Conservation (phyloP, 1,140 invertebrate genomes). For the Polypedilum pembai region DNA sequence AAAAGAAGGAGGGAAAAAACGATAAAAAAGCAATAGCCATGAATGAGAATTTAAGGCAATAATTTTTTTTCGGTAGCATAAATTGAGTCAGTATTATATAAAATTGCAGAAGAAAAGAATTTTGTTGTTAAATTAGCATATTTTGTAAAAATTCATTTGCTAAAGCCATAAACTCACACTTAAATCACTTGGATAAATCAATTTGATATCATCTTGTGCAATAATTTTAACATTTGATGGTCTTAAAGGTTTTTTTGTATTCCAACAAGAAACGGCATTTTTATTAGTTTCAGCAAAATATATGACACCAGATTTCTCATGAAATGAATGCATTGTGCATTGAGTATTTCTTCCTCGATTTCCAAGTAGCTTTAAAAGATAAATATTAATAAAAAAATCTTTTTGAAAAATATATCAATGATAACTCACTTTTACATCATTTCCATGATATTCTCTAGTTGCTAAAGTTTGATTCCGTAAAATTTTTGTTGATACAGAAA, state of each 20-base stretch:
- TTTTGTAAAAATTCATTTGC: background rate
- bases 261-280: slow-evolving; percentile 64
- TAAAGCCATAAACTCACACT: slow-evolving; percentile 34
- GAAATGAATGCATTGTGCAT: slow-evolving; percentile 53
- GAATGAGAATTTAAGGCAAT: too few species aligned
- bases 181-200: slow-evolving; percentile 56
- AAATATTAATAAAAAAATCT: background rate
- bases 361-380: slow-evolving; percentile 48
- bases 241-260: slow-evolving; percentile 47
- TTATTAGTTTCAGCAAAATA: slow-evolving; percentile 60
- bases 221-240: slow-evolving; percentile 51
- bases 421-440: slow-evolving; percentile 43
- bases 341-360: slow-evolving; percentile 53
- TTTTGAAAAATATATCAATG: slow-evolving; percentile 8
- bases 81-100: background rate
- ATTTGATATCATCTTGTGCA: slow-evolving; percentile 47
- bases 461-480: slow-evolving; percentile 53
- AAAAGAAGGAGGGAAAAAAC: too few species aligned
- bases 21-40: too few species aligned
- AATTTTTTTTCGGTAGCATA: background rate
- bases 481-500: slow-evolving; percentile 55
- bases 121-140: background rate
- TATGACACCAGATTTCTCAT: slow-evolving; percentile 50
- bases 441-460: slow-evolving; percentile 50
- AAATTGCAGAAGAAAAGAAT: background rate